Percentiles rank a stretch among this genome's conserved stretches.
phyloP scores from a whole-genome alignment of 2,797 vertebrate species.

The Pelochelys cantorii region DNA sequence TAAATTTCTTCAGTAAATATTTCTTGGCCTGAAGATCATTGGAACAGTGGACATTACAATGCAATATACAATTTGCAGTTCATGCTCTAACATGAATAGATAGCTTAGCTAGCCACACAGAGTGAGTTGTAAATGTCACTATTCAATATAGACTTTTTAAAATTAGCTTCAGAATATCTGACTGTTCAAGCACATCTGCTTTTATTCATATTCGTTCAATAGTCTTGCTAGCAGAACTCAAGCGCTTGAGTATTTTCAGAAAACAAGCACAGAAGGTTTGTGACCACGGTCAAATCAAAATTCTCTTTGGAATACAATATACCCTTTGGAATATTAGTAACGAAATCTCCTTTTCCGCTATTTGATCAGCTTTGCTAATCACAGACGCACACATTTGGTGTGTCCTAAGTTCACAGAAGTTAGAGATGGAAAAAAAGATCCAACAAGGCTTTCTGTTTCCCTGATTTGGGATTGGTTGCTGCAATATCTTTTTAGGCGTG shows the following conservation, averaged over 20 bases:
- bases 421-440: constrained; percentile 47
- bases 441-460: constrained; percentile 23
- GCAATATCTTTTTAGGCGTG: neutral
- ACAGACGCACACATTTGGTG: constrained; percentile 44
- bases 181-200: constrained; percentile 9
- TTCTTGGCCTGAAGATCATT: neutral
- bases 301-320: constrained; percentile 63
- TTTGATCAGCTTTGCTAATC: constrained; percentile 51
- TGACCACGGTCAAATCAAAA: constrained; percentile 35
- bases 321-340: constrained; percentile 38
- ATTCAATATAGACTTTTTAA: constrained; percentile 28
- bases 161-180: constrained; percentile 27
- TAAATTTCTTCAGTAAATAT: neutral
- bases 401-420: constrained; percentile 59
- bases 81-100: constrained; percentile 49
- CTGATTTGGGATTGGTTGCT: neutral
- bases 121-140: constrained; percentile 33
- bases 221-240: constrained; percentile 26
- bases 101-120: neutral
- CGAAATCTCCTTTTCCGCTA: constrained; percentile 10
- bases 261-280: constrained; percentile 48
- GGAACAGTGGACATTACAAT: neutral
- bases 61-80: constrained; percentile 36
- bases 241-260: constrained; percentile 56
- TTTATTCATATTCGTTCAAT: constrained; percentile 21